Percentiles rank a stretch among this genome's conserved stretches.
phyloP scores from a whole-genome alignment of 2,113 vertebrate genomes.

The Raja brachyura region DNA sequence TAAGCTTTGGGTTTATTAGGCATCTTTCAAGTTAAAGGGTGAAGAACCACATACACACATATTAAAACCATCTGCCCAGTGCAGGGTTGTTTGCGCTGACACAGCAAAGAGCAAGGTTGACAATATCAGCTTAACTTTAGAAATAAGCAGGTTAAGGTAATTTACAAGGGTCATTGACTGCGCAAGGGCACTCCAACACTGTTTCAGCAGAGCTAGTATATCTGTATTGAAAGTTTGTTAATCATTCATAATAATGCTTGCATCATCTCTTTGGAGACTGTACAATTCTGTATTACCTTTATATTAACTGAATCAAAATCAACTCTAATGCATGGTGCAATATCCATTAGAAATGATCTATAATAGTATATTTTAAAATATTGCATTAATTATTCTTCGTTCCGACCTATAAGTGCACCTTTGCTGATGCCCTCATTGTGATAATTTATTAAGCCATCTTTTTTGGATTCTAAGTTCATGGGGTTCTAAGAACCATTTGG shows the following conservation, averaged over 20 bases:
- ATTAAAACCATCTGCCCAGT: too few species aligned
- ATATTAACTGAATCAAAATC: neutral
- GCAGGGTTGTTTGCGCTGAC: too few species aligned
- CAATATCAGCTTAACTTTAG: too few species aligned
- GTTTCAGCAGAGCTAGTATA: neutral
- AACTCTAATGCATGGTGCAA: neutral
- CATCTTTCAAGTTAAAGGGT: too few species aligned
- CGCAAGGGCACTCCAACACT: neutral
- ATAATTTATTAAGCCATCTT: neutral
- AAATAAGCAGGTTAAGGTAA: too few species aligned
- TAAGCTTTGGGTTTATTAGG: too few species aligned
- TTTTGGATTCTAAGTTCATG: neutral
- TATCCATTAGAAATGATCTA: neutral
- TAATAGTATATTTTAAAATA: neutral
- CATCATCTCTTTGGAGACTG: neutral
- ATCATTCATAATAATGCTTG: neutral
- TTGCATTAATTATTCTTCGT: neutral
- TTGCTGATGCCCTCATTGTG: neutral
- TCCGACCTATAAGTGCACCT: neutral
- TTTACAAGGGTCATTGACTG: too few species aligned
- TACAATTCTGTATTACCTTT: neutral
- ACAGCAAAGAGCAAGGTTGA: too few species aligned
- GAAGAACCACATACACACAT: too few species aligned
- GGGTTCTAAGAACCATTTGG: neutral
- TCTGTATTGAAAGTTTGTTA: constrained; percentile 1